These are phyloP conservation scores for Aramus guarauna DNA, from an alignment of 2,113 vertebrate genomes.

Conservation along the genomic window DNA sequence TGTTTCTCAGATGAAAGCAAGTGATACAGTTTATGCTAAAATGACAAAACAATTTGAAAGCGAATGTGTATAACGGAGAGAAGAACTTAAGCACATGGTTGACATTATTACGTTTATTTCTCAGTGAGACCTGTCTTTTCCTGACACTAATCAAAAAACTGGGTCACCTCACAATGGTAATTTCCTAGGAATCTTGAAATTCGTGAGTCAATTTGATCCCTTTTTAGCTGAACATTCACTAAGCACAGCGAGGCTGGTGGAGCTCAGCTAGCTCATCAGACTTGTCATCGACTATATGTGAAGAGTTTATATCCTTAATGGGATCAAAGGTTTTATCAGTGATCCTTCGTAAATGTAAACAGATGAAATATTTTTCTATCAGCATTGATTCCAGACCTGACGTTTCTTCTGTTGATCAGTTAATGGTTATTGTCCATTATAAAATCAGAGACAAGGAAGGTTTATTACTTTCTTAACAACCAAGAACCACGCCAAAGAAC, in stretches of 20 bases:
- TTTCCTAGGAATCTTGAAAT: constrained; percentile 75
- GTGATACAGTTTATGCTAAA: constrained; percentile 73
- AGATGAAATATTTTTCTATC: constrained; percentile 70
- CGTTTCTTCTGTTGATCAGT: constrained; percentile 71
- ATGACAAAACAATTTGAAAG: constrained; percentile 74
- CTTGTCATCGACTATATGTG: constrained; percentile 72
- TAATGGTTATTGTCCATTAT: constrained; percentile 72
- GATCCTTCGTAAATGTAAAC: constrained; percentile 70
- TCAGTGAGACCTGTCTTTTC: constrained; percentile 73
- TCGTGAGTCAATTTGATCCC: constrained; percentile 70
- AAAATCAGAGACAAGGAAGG: constrained; percentile 55
- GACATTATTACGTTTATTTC: constrained; percentile 73
- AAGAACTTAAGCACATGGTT: constrained; percentile 68
- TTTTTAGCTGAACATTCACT: constrained; percentile 68
- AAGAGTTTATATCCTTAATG: constrained; percentile 79
- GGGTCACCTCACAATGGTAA: constrained; percentile 74
- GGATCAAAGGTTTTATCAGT: constrained; percentile 77
- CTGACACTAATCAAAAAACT: constrained; percentile 76
- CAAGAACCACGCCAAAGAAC: background rate
- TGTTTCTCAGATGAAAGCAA: constrained; percentile 68
- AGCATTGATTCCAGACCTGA: constrained; percentile 71
- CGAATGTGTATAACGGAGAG: constrained; percentile 64
- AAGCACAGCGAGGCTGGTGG: constrained; percentile 53
- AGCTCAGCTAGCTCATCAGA: constrained; percentile 59
- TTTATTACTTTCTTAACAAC: constrained; percentile 65